Conservation (phyloP, 2,113 vertebrate species). For the Todiramphus saurophagus region DNA sequence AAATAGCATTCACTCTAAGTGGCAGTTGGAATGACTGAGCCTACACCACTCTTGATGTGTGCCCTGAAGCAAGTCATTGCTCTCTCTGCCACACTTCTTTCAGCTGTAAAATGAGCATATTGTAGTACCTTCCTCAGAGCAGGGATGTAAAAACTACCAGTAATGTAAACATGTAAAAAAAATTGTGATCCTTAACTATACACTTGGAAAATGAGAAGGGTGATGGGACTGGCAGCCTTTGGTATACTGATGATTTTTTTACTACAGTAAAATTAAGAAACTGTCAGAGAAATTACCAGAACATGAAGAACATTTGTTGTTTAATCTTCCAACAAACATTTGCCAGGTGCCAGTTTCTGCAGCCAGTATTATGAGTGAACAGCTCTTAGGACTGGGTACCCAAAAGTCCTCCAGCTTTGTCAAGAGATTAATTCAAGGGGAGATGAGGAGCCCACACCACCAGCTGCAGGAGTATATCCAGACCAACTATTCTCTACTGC, state of each 20-base stretch:
- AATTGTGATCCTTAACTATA: neutral
- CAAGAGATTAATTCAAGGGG: neutral
- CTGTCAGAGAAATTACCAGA: neutral
- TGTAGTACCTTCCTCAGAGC: neutral
- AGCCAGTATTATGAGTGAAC: neutral
- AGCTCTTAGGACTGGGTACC: neutral
- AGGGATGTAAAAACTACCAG: neutral
- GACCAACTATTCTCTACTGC: neutral
- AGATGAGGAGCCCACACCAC: neutral
- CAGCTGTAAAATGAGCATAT: neutral
- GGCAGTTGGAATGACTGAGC: neutral
- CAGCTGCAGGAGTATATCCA: neutral
- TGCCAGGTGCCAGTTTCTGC: neutral
- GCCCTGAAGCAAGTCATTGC: neutral
- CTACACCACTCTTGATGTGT: neutral
- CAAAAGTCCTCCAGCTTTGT: neutral
- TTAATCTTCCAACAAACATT: neutral
- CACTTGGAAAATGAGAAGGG: neutral
- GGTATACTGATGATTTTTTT: neutral
- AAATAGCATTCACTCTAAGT: neutral
- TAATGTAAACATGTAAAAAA: neutral
- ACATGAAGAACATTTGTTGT: neutral
- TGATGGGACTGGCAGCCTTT: neutral
- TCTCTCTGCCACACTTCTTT: neutral
- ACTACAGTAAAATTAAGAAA: neutral